Evolutionary conservation across 1,140 invertebrate species (phyloP), one percentile per base, ranked within the genome.

Genomic region (Aethina tumida): DNA sequence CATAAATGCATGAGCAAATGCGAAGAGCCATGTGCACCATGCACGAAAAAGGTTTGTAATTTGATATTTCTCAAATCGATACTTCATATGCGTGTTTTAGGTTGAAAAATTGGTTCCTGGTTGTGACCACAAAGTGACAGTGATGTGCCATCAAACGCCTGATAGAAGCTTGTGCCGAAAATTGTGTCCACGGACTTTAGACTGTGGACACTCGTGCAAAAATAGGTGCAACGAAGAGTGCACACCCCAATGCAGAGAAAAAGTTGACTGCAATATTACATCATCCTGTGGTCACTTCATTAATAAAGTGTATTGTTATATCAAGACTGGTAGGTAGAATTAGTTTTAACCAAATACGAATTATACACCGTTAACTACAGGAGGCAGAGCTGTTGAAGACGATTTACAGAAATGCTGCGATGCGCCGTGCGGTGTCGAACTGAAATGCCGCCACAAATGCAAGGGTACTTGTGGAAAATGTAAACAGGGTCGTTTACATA

Each of bases 401-500:
- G n/a, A n/a, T n/a, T n/a, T n/a, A n/a, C n/a, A n/a, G 27, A 10
- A 41, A 34, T 47, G 55, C 24, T 79, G 75, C 47, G 38, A 33
- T 0, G 53, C 53, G 20, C 59, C 62, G 20, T 79, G 77, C 53
- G 40, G 35, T 1, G 42, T 22, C 29, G 38, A 47, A 15, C 55
- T 78, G 29, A 48, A 53, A 35, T 84, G 78, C 57, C 62, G 57
- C 1, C 75, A 80, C 56, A 14, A n/a, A 8, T 80, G 77, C 56
- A 49, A 50, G 17, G 76, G 77, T 31, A 63, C 57, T 2, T 81
- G 78, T 59, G 66, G 69, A 3, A 22, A 49, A 22, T 83, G 81
- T 51, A 54, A 49, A 5, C 69, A 72, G 50, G 74, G 76, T 12
- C 63, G 77, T 12, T 56, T 84, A 31, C 81, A 84, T 58, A 47